Evolutionary conservation across 2,888 invertebrate species (phyloP), one percentile per base, ranked within the genome.

Genomic region (Diadromus collaris): DNA sequence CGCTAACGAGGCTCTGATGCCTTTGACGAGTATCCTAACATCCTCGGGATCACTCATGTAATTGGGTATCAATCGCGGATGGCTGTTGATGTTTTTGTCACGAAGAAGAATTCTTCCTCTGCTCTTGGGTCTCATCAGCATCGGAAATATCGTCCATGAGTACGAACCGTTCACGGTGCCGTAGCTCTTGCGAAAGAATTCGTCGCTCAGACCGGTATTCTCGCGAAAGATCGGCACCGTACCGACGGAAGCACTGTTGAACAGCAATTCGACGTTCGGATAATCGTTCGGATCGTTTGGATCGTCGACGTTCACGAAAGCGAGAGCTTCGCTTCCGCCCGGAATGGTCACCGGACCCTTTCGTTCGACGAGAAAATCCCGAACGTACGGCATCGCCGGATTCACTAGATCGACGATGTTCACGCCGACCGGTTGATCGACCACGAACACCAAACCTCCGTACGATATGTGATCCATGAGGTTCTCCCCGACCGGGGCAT

Each of bases 191-290:
- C 93, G 86, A 86, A 94, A 95, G 21, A 94, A 91, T 51, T 92
- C 90, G 1, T 93, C 91, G 16, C 91, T 88, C 58, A 95, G 92
- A 7, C 93, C 92, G 87, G 94, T 92, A 85, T 92, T 92, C 85
- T 92, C 87, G 86, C 92, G 90, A 73, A 29, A 85, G 0, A 94
- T 93, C 44, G 92, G 92, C 82, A 94, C 94, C 0, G 93, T 92
- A 4, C 92, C 92, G 16, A 94, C 84, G n/a, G 93, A 92, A 10
- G 93, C 94, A 4, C 94, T 94, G 0, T 94, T 91, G 83, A 94
- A 93, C 72, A 96, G 93, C 19, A 95, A 88, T 88, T 96, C 95
- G 69, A 96, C 92, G 86, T 96, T 95, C 0, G 96, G 95, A 84
- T 92, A 92, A 77, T 93, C 92, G 2, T 92, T 92, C 0, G 88